phyloP scores from a whole-genome alignment of 2,113 vertebrate genomes.

The Myiopsitta monachus region DNA sequence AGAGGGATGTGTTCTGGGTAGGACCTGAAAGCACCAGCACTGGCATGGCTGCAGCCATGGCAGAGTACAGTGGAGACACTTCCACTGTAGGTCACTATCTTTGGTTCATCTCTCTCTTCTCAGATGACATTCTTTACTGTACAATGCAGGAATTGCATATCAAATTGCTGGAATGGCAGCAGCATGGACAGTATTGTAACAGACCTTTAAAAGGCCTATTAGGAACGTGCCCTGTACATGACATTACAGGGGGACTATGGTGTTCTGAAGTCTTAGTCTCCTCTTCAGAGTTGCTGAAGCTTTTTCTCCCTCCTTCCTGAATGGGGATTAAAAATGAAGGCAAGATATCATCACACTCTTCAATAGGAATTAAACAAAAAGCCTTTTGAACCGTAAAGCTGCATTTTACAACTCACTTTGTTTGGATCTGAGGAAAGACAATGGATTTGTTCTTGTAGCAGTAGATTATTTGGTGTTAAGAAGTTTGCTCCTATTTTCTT shows the following conservation, averaged over 20 bases:
- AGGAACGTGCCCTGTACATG: neutral
- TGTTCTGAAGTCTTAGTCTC: neutral
- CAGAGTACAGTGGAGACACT: rapidly evolving
- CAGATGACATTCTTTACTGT: neutral
- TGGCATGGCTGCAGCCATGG: neutral
- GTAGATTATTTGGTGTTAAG: neutral
- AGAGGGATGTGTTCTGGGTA: neutral
- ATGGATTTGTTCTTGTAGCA: neutral
- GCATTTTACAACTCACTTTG: neutral
- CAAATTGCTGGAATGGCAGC: neutral
- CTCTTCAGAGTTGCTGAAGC: neutral
- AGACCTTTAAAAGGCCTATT: neutral
- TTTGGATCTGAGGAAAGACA: neutral
- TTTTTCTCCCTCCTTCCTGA: neutral
- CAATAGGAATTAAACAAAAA: neutral
- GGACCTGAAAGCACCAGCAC: neutral
- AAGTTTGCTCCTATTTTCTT: neutral
- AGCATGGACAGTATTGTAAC: neutral
- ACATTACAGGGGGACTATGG: neutral
- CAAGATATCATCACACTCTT: neutral
- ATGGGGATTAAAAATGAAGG: neutral
- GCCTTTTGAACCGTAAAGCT: neutral
- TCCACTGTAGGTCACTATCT: neutral
- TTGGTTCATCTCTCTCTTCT: neutral
- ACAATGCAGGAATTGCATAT: neutral